Evolutionary conservation across 2,888 invertebrate genomes (phyloP).

Genomic region (Gymnocheta viridis): DNA sequence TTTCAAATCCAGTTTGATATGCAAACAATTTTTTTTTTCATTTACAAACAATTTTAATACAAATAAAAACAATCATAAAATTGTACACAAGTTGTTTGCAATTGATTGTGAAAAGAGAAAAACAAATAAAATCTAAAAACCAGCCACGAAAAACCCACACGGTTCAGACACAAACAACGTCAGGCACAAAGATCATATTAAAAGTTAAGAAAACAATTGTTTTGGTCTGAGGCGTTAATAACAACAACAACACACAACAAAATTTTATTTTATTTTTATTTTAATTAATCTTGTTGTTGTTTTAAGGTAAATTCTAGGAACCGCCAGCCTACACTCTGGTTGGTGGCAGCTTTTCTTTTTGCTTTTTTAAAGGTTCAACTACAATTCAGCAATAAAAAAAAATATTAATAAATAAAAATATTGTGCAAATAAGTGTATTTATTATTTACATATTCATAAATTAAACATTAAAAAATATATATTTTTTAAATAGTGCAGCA

Average conservation of each 20-base stretch:
- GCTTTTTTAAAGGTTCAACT: constrained; percentile 6
- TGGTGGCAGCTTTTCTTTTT: background rate
- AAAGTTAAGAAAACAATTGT: constrained; percentile 35
- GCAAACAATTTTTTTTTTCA: too few species aligned
- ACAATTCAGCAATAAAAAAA: constrained; percentile 20
- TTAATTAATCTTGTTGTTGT: constrained; percentile 4
- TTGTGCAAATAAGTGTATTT: constrained; percentile 21
- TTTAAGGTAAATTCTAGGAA: constrained; percentile 53
- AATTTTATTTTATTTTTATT: constrained; percentile 1
- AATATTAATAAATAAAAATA: constrained; percentile 19
- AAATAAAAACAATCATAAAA: constrained; percentile 30
- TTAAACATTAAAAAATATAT: too few species aligned
- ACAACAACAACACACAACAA: constrained; percentile 16
- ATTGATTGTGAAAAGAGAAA: background rate
- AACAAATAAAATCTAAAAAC: background rate
- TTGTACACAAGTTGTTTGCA: background rate
- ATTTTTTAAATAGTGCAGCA: too few species aligned
- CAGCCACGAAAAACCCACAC: constrained; percentile 39
- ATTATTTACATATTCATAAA: too few species aligned
- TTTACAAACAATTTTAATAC: too few species aligned
- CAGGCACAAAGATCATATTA: constrained; percentile 3
- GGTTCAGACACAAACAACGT: background rate
- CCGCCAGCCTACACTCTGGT: constrained; percentile 53
- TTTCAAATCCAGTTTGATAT: too few species aligned
- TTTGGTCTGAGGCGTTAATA: background rate